These are phyloP conservation scores for Hyles euphorbiae DNA, from an alignment of 1,140 invertebrate species.

Conservation along the genomic window DNA sequence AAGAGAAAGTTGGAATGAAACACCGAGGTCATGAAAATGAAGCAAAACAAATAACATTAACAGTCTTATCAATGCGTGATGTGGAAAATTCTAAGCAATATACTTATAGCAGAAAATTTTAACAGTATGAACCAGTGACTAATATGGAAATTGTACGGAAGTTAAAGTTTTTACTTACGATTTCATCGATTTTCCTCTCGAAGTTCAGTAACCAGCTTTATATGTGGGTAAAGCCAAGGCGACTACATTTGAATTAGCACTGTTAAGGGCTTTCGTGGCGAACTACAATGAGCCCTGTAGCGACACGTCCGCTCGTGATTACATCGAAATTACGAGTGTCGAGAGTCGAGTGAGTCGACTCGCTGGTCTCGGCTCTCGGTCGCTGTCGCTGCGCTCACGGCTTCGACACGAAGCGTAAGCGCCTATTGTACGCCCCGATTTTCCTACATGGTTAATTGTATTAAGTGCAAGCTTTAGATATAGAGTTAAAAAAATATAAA, in stretches of 20 bases:
- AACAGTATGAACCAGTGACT: not conserved
- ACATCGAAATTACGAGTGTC: conserved; percentile 61
- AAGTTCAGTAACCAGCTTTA: conserved; percentile 50
- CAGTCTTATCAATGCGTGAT: not conserved
- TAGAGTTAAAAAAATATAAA: no score
- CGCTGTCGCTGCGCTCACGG: conserved; percentile 2
- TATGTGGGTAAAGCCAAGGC: conserved; percentile 45
- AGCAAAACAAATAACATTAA: not conserved
- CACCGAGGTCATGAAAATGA: not conserved
- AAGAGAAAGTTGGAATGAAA: conserved; percentile 32
- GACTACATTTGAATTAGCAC: conserved; percentile 73
- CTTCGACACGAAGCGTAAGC: conserved; percentile 14
- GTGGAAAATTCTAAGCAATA: conserved; percentile 33
- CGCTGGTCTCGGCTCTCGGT: not conserved
- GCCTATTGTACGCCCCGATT: not conserved
- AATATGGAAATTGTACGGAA: conserved; percentile 15
- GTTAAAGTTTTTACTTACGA: conserved; percentile 46
- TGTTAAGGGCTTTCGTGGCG: conserved; percentile 64
- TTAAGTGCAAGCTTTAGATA: no score
- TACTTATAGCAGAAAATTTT: conserved; percentile 11
- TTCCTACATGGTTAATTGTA: no score
- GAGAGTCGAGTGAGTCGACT: conserved; percentile 30
- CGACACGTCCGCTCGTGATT: conserved; percentile 60
- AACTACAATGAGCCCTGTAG: conserved; percentile 69
- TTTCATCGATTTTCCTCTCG: conserved; percentile 68